Base-by-base conservation (phyloP, 2,797 vertebrate species). In the Malurus splendens region DNA sequence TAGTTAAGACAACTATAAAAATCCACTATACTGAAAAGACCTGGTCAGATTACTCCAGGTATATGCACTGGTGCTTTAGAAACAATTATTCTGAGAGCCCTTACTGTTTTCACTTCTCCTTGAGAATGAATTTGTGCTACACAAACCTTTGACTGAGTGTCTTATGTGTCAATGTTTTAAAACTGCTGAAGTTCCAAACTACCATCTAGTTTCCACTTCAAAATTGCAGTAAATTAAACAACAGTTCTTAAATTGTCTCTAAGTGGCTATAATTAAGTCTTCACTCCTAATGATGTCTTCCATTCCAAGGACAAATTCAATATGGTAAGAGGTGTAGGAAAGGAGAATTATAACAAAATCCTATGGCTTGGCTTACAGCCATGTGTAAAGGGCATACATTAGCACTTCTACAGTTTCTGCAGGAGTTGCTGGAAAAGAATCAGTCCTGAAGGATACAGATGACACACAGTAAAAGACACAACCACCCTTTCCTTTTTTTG, bases 231-330 rank as follows among this genome's bases (percentile, higher is more conserved):
- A 96, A 97, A 97, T 97, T 96, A 96, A 95, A 95, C 86, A 93
- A 94, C 94, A 95, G 70, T 96, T 96, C 95, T 96, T 93, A 95
- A 95, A 85, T 94, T 96, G 93, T 96, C 94, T 97, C 87, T 96
- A 96, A 97, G 95, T 96, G 95, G 81, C 79, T 92, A 91, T 97
- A 97, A 96, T 97, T 97, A 97, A 96, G 95, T 79, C 78, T 93
- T 96, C 92, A 90, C 62, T 95, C 89, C 93, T 86, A 95, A 82
- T 59, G 67, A 94, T 94, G 74, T 62, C 0, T 27, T 91, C 76
- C 87, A 87, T 88, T 94, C 64, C 95, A 97, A 97, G 93, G 96
- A 94, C 92, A 95, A 96, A 96, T 44, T 93, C 88, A 93, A 55
- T 86, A 92, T 82, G 71, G 92, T 89, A 93, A 93, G 80, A 80